Evolutionary conservation across 2,797 vertebrate species (phyloP).

Genomic region (Gobionotothen gibberifrons): DNA sequence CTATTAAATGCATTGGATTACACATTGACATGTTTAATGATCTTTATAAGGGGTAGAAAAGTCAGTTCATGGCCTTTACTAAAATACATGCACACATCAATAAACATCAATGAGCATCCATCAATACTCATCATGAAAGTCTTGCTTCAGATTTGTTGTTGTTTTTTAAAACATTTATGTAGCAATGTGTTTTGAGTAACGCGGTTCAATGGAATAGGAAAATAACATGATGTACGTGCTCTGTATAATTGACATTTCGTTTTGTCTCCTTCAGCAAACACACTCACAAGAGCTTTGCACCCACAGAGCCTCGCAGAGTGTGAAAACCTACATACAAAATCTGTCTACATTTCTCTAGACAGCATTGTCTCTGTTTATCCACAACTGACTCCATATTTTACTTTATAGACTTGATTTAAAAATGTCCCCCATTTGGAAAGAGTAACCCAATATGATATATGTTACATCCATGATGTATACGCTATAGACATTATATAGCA

Average conservation of each 20-base stretch:
- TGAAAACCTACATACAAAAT: neutral
- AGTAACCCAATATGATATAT: neutral
- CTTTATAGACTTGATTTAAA: constrained; percentile 1
- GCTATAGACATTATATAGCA: neutral
- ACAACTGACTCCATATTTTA: neutral
- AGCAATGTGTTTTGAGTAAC: constrained; percentile 1
- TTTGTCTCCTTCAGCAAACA: constrained; percentile 8
- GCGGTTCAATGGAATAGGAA: neutral
- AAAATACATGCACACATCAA: neutral
- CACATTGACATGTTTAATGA: constrained; percentile 4
- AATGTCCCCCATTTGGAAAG: neutral
- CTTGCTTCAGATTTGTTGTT: neutral
- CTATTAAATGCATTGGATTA: neutral
- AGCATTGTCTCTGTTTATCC: neutral
- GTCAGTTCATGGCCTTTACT: neutral
- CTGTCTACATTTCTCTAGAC: neutral
- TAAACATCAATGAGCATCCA: neutral
- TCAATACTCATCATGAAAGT: neutral
- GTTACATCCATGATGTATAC: neutral
- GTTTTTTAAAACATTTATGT: neutral
- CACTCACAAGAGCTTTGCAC: neutral
- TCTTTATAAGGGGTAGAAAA: neutral
- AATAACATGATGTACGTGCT: neutral
- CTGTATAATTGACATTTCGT: neutral
- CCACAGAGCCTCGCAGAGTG: constrained; percentile 9